These are phyloP conservation scores for Blera fallax DNA, from an alignment of 2,888 invertebrate genomes.

Conservation along the genomic window DNA sequence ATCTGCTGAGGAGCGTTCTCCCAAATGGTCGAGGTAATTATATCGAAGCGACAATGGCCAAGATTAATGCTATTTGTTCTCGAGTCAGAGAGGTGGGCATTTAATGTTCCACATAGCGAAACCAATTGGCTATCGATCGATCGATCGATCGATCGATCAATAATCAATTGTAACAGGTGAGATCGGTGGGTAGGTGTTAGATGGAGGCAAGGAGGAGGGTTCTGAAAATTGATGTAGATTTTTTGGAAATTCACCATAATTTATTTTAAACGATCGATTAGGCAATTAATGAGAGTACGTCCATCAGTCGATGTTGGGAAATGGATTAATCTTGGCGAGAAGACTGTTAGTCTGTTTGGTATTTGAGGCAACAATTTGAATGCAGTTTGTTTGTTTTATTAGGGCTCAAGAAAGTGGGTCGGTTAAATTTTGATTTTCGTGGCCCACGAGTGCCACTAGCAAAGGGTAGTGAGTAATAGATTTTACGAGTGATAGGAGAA, in stretches of 20 bases:
- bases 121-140: conserved; percentile 53
- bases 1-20: conserved; percentile 79
- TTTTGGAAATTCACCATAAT: conserved; percentile 52
- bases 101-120: conserved; percentile 59
- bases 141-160: conserved; percentile 55
- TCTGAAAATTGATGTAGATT: conserved; percentile 60
- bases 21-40: conserved; percentile 79
- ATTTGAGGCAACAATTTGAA: background rate
- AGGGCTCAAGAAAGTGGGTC: background rate
- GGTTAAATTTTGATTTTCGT: too few species aligned
- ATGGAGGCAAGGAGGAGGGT: conserved; percentile 22
- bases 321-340: background rate
- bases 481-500: too few species aligned
- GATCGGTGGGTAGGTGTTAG: conserved; percentile 33
- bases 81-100: conserved; percentile 45
- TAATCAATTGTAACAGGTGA: conserved; percentile 53
- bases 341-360: conserved; percentile 17
- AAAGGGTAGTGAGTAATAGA: too few species aligned
- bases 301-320: background rate
- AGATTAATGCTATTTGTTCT: conserved; percentile 68
- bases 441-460: background rate
- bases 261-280: conserved; percentile 57
- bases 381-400: background rate
- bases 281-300: conserved; percentile 14
- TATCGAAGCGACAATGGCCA: conserved; percentile 74